phyloP scores from a whole-genome alignment of 37 sponge, comb jelly and placozoan species.

The Cladorhizidae sp. region DNA sequence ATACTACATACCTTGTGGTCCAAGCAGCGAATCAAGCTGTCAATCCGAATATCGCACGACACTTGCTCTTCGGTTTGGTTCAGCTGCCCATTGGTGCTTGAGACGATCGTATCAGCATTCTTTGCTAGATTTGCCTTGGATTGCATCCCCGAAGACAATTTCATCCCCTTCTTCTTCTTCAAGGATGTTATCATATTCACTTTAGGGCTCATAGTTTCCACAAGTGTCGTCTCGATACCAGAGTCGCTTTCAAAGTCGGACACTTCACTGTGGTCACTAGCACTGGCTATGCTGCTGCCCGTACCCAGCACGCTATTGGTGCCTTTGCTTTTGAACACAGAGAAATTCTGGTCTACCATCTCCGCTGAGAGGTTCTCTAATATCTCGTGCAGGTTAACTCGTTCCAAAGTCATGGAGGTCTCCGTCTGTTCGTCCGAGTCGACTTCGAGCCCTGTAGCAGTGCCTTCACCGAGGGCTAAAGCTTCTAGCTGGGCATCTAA shows the following conservation, averaged over 20 bases:
- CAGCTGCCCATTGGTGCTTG: no score
- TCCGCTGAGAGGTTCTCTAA: background rate
- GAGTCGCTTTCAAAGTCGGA: conserved; percentile 14
- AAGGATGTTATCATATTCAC: no score
- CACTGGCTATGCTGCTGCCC: conserved; percentile 1
- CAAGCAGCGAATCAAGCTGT: conserved; percentile 7
- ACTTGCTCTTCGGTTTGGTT: no score
- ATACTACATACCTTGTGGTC: background rate
- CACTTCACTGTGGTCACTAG: conserved; percentile 13
- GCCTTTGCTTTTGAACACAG: background rate
- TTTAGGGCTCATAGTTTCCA: background rate
- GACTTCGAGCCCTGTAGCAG: background rate
- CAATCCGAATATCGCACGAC: background rate
- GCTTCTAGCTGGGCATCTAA: conserved; percentile 17
- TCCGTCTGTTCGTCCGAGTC: background rate
- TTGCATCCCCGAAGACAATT: background rate
- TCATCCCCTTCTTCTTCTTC: background rate
- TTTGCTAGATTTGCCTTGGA: background rate
- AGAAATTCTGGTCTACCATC: background rate
- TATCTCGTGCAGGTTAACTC: background rate
- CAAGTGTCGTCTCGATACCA: conserved; percentile 3
- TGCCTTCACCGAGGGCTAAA: background rate
- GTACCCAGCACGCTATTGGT: background rate
- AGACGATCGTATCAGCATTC: no score
- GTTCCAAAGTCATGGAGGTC: background rate